These are phyloP conservation scores for Gymnothorax reevesii DNA, from an alignment of 2,797 vertebrate species.

Conservation along the genomic window DNA sequence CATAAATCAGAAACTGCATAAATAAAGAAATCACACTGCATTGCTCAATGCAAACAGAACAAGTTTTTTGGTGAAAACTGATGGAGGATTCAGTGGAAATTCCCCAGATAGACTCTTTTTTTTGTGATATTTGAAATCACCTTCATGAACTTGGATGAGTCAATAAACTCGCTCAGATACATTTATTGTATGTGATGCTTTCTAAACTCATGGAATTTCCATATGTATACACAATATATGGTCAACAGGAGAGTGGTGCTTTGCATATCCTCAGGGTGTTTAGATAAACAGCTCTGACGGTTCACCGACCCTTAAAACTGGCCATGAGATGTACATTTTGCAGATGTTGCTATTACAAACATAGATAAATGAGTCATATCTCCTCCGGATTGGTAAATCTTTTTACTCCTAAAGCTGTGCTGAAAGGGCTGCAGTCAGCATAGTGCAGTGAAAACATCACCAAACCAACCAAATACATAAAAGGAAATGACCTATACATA, in stretches of 20 bases:
- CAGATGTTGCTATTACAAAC: neutral
- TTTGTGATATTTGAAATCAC: neutral
- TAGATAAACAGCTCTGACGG: neutral
- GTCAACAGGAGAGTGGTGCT: neutral
- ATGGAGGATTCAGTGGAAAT: neutral
- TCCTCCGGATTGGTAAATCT: neutral
- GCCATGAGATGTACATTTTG: neutral
- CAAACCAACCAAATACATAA: neutral
- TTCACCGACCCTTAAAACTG: neutral
- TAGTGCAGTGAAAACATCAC: neutral
- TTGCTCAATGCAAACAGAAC: neutral
- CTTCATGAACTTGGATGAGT: slow-evolving; percentile 2
- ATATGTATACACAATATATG: neutral
- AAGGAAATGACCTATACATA: neutral
- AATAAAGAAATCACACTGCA: neutral
- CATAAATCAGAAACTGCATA: neutral
- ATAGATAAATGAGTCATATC: neutral
- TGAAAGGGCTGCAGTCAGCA: neutral
- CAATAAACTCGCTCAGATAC: slow-evolving; percentile 4
- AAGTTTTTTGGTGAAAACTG: neutral
- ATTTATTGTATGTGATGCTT: neutral
- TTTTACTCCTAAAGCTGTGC: neutral
- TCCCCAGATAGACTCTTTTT: neutral
- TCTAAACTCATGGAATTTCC: neutral
- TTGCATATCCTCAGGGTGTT: neutral